Evolutionary conservation across 2,113 vertebrate genomes (phyloP).

Genomic region (Gallinago media): DNA sequence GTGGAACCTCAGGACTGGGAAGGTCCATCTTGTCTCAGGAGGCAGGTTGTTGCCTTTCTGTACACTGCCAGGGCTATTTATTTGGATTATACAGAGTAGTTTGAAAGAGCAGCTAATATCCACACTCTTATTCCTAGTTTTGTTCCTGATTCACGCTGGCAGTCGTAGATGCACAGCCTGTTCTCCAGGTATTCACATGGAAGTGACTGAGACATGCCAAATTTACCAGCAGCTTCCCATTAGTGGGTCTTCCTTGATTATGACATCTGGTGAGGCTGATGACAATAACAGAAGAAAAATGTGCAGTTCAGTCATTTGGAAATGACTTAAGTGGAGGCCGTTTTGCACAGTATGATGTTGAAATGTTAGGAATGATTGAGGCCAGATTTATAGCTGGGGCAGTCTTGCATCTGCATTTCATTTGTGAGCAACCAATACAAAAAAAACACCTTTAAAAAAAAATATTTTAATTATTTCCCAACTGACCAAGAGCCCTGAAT

Average conservation of each 20-base stretch:
- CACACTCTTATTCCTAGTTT: not conserved
- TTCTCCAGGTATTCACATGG: conserved; percentile 21
- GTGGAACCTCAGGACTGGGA: not conserved
- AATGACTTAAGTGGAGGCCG: not conserved
- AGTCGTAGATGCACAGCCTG: not conserved
- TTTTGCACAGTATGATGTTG: conserved; percentile 47
- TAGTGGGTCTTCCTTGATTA: conserved; percentile 50
- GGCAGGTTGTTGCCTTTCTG: not conserved
- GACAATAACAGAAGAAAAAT: conserved; percentile 61
- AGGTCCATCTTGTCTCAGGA: not conserved
- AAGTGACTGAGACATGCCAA: conserved; percentile 23
- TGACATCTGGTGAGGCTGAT: conserved; percentile 50
- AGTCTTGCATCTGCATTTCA: conserved; percentile 57
- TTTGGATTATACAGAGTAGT: not conserved
- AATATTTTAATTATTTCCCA: conserved; percentile 33
- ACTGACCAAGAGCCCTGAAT: not conserved
- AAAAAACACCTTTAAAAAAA: conserved; percentile 29
- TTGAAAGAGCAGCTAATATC: not conserved
- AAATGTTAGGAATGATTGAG: conserved; percentile 53
- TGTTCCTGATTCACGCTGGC: not conserved
- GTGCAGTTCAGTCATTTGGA: conserved; percentile 45
- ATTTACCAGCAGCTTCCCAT: conserved; percentile 56
- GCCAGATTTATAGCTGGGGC: conserved; percentile 44
- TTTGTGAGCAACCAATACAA: conserved; percentile 22
- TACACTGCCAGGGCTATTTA: not conserved